Conservation (phyloP, 2,888 invertebrate species). For the Mesopsocus fuscifrons region DNA sequence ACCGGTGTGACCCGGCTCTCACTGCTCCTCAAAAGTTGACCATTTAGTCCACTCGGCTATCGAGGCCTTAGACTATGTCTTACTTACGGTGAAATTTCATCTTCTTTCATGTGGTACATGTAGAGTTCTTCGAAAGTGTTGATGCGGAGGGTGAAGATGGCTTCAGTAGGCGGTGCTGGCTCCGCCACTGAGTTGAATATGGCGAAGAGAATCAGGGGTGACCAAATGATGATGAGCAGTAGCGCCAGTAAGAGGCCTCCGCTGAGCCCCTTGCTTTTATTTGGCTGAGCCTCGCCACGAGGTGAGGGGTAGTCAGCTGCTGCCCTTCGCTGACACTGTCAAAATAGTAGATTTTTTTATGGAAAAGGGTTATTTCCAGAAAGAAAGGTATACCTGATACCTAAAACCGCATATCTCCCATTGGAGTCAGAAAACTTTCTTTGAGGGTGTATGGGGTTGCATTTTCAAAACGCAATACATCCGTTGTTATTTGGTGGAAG, state of each 20-base stretch:
- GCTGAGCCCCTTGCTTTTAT: not conserved
- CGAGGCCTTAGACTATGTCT: too few species aligned
- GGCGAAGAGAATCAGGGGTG: slow-evolving; percentile 7
- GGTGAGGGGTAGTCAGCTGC: slow-evolving; percentile 3
- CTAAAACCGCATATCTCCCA: not conserved
- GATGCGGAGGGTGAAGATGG: not conserved
- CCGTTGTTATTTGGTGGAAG: too few species aligned
- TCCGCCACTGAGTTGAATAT: not conserved
- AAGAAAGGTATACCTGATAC: not conserved
- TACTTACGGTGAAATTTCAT: not conserved
- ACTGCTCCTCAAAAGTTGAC: not conserved
- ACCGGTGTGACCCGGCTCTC: too few species aligned
- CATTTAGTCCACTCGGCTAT: too few species aligned
- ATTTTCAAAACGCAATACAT: too few species aligned
- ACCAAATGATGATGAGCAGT: slow-evolving; percentile 7
- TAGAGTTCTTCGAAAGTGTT: not conserved
- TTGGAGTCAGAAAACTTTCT: too few species aligned
- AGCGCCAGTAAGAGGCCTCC: not conserved
- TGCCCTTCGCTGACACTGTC: slow-evolving; percentile 1
- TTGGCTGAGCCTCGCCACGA: slow-evolving; percentile 1
- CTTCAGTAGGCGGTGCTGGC: not conserved
- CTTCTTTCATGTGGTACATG: not conserved
- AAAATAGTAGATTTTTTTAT: slow-evolving; percentile 12
- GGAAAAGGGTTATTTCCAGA: not conserved
- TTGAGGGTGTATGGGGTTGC: too few species aligned